These are phyloP conservation scores for Bambusicola thoracicus DNA, from an alignment of 2,113 vertebrate genomes.

Conservation along the genomic window DNA sequence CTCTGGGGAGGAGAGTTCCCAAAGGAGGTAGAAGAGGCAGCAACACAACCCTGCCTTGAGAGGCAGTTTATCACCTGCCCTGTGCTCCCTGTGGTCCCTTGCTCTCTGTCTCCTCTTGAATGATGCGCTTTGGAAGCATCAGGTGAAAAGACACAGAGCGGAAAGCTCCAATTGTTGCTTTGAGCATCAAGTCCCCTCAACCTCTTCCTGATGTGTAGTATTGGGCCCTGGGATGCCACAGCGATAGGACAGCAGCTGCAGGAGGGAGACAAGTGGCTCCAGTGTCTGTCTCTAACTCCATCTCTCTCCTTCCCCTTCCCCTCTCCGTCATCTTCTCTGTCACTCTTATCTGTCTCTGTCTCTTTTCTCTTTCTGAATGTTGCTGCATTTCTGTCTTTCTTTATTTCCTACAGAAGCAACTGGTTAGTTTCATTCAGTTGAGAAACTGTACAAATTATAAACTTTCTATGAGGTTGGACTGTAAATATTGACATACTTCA, in stretches of 20 bases:
- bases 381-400: slow-evolving; percentile 50
- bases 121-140: background rate
- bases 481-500: slow-evolving; percentile 25
- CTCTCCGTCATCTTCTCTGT: slow-evolving; percentile 72
- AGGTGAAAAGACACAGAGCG: background rate
- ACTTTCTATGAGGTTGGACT: slow-evolving; percentile 35
- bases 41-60: background rate
- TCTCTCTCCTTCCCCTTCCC: slow-evolving; percentile 77
- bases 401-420: slow-evolving; percentile 78
- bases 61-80: background rate
- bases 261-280: slow-evolving; percentile 47
- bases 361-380: slow-evolving; percentile 66
- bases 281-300: slow-evolving; percentile 72
- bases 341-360: slow-evolving; percentile 64
- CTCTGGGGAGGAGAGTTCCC: slow-evolving; percentile 24
- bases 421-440: slow-evolving; percentile 80
- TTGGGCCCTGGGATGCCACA: background rate
- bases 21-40: slow-evolving; percentile 17
- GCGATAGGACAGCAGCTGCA: slow-evolving; percentile 54
- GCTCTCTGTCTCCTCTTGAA: background rate
- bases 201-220: background rate
- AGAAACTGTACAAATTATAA: slow-evolving; percentile 45
- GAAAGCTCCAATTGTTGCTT: slow-evolving; percentile 11
- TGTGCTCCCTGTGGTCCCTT: background rate
- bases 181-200: background rate